Evolutionary conservation across 2,888 invertebrate genomes (phyloP).

Genomic region (Rhamphomyia laevipes): DNA sequence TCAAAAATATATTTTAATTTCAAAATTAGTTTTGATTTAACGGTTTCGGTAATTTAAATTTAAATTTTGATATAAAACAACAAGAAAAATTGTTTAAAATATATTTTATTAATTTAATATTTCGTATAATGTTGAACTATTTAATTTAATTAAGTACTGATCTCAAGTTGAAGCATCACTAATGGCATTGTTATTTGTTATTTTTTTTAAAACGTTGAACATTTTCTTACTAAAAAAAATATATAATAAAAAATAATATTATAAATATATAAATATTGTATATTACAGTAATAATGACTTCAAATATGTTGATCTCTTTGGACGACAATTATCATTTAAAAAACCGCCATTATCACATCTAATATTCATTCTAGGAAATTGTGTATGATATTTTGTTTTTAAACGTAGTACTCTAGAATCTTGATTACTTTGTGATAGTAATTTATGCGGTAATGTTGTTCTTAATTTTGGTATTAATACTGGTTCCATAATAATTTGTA

Average conservation of each 20-base stretch:
- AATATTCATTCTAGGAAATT: neutral
- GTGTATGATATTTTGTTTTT: neutral
- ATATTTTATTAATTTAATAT: no score
- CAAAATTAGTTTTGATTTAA: no score
- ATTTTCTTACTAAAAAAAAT: neutral
- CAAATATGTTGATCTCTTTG: slow-evolving; percentile 22
- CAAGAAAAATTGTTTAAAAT: no score
- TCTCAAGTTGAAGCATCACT: no score
- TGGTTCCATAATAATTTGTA: slow-evolving; percentile 7
- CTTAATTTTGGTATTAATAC: slow-evolving; percentile 5
- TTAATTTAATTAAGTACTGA: no score
- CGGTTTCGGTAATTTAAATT: no score
- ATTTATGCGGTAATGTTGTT: neutral
- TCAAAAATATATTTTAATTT: no score
- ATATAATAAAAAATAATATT: neutral
- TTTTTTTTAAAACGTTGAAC: neutral
- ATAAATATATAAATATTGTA: neutral
- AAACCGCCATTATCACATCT: no score
- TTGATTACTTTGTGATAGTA: neutral
- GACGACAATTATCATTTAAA: slow-evolving; percentile 24
- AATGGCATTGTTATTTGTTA: neutral
- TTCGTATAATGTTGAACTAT: no score
- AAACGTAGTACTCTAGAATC: neutral
- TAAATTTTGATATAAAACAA: no score
- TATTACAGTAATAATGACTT: neutral